Conservation (phyloP, 2,888 invertebrate genomes). For the Aporophyla lueneburgensis region DNA sequence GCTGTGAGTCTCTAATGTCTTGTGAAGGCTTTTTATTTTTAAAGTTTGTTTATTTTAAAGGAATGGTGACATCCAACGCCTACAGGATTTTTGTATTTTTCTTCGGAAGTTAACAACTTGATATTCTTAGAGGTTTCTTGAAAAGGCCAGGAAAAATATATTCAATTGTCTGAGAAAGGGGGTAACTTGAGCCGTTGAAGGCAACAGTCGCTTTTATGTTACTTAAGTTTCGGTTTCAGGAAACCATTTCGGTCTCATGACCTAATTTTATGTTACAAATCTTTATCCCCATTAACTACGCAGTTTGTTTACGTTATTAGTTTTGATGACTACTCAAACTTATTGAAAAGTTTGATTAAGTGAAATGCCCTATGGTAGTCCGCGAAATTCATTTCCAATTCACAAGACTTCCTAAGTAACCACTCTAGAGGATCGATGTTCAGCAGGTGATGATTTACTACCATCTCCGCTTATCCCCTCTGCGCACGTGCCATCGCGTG, state of each 20-base stretch:
- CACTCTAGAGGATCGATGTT: neutral
- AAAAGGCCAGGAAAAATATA: neutral
- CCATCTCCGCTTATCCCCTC: neutral
- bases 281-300: neutral
- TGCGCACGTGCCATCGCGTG: conserved; percentile 28
- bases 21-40: neutral
- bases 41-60: conserved; percentile 1
- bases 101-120: neutral
- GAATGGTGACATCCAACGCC: neutral
- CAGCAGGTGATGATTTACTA: neutral
- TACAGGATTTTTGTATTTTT: neutral
- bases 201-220: neutral
- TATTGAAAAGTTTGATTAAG: neutral
- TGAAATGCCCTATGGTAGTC: too few relatives aligned
- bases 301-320: neutral
- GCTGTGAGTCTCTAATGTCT: neutral
- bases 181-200: conserved; percentile 9
- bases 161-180: neutral
- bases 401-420: neutral
- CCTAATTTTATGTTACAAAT: neutral
- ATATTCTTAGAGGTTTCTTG: conserved; percentile 7
- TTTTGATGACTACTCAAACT: neutral
- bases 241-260: neutral
- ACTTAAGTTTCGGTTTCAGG: neutral
- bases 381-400: neutral